Percentiles rank a stretch among this genome's conserved stretches.
Evolutionary conservation across 2,113 vertebrate species (phyloP).

Genomic region (Nyctereutes procyonoides): DNA sequence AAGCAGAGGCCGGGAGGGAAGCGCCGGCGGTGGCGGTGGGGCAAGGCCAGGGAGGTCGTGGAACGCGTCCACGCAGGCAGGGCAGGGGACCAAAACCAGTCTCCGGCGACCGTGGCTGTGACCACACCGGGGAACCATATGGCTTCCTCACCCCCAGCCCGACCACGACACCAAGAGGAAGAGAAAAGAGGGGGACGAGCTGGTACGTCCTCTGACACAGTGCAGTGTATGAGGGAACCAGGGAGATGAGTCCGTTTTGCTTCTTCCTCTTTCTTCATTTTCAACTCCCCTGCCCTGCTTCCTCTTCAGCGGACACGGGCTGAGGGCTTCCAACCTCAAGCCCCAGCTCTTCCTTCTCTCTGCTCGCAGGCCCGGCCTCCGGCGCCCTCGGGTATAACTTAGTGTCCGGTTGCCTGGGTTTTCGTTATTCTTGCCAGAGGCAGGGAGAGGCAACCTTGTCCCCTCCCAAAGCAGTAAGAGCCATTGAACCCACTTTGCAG

Average conservation of each 20-base stretch:
- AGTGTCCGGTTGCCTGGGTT: not conserved
- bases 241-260: not conserved
- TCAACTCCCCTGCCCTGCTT: not conserved
- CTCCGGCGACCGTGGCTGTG: not conserved
- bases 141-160: not conserved
- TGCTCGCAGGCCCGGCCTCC: not conserved
- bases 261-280: conserved; percentile 59
- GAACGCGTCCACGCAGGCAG: not conserved
- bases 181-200: not conserved
- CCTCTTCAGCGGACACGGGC: not conserved
- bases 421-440: not conserved
- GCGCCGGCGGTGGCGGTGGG: not conserved
- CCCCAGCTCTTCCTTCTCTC: not conserved
- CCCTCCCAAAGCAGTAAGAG: not conserved
- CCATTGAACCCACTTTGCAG: not conserved
- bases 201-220: not conserved
- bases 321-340: not conserved
- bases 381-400: not conserved
- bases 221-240: too few species aligned
- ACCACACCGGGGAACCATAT: not conserved
- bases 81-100: not conserved
- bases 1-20: not conserved
- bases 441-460: not conserved
- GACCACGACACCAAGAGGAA: not conserved
- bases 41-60: not conserved